Conservation (phyloP, 2,888 invertebrate species). For the Amphipoea oculea region DNA sequence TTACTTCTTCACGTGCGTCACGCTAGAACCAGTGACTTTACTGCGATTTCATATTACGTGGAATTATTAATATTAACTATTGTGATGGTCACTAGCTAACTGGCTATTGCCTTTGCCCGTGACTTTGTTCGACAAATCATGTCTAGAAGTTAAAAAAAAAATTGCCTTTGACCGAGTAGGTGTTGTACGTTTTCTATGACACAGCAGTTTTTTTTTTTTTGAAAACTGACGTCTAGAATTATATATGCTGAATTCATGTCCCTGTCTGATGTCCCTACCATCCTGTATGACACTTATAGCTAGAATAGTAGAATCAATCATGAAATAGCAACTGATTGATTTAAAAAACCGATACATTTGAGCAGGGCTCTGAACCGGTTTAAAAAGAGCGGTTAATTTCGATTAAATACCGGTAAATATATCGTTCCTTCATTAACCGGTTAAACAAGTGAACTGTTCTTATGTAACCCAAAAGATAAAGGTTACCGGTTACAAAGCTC, state of each 20-base stretch:
- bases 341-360: background rate
- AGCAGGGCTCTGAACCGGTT: too few relatives aligned
- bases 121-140: background rate
- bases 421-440: too few relatives aligned
- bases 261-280: background rate
- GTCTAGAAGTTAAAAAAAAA: too few relatives aligned
- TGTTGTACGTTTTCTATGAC: background rate
- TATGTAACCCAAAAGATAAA: too few relatives aligned
- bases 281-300: background rate
- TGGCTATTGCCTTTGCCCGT: background rate
- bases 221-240: too few relatives aligned
- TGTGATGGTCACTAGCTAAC: background rate
- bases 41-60: slow-evolving; percentile 22
- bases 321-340: background rate
- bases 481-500: too few relatives aligned
- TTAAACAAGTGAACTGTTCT: too few relatives aligned
- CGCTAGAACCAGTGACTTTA: slow-evolving; percentile 36
- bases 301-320: background rate
- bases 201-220: background rate
- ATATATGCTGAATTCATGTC: too few relatives aligned
- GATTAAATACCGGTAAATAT: too few relatives aligned
- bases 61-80: slow-evolving; percentile 12
- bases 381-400: too few relatives aligned
- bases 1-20: slow-evolving; percentile 53
- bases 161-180: background rate